Percentiles rank a stretch among this genome's conserved stretches.
Evolutionary conservation across 2,797 vertebrate species (phyloP).

Genomic region (Acomys russatus): DNA sequence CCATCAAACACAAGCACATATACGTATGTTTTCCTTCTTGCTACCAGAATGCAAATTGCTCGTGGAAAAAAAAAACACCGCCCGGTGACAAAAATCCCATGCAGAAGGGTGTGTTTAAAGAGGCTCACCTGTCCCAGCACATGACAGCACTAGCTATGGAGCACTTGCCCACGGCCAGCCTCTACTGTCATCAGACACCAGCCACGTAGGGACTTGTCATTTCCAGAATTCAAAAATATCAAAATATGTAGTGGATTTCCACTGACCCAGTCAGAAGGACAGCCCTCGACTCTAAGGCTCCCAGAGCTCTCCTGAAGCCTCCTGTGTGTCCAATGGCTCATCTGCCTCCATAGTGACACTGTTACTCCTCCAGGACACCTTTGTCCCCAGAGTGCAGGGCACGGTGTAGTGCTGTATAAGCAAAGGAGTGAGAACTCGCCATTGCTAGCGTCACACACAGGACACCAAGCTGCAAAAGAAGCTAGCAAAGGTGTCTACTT

Average conservation of each 20-base stretch:
- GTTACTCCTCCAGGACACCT: fast-evolving
- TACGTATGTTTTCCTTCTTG: not conserved
- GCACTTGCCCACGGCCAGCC: fast-evolving
- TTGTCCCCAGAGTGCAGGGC: fast-evolving
- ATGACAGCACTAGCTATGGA: fast-evolving
- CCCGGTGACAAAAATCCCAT: fast-evolving
- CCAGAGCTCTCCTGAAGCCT: fast-evolving
- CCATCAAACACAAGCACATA: not conserved
- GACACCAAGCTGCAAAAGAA: too few relatives aligned
- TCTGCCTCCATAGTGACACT: not conserved
- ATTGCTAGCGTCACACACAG: fast-evolving
- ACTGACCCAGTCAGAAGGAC: fast-evolving
- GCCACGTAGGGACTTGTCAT: not conserved
- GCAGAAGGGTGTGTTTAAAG: fast-evolving
- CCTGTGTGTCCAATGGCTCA: fast-evolving
- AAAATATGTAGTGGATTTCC: fast-evolving
- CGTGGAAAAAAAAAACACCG: fast-evolving
- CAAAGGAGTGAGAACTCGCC: fast-evolving
- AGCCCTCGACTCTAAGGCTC: fast-evolving
- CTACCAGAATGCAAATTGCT: not conserved
- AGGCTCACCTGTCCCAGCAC: not conserved
- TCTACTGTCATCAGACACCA: not conserved
- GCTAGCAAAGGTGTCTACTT: not conserved
- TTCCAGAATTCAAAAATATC: too few relatives aligned
- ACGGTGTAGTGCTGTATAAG: not conserved